Base-by-base conservation (phyloP, 2,113 vertebrate genomes). In the Percopsis transmontana region DNA sequence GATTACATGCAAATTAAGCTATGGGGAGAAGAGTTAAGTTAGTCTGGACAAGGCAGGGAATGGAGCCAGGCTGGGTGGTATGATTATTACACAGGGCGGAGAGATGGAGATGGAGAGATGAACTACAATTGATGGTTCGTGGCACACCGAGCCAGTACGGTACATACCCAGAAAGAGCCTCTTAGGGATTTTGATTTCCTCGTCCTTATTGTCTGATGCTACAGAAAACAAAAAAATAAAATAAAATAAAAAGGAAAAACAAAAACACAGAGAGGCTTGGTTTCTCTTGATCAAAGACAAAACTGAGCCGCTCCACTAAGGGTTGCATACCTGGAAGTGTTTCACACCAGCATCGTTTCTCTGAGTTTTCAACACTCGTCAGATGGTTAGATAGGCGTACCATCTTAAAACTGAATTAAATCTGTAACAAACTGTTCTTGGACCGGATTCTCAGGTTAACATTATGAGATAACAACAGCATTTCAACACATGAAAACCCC, bases 151-250 rank as follows among this genome's bases (percentile, higher is more conserved):
- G 80, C 27, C 66, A 48, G 66, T 48, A 72, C 53, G 63, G 90
- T 97, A 98, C 97, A 57, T 98, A 99, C 97, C 97, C 92, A 97
- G 89, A 95, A 92, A 97, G 74, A 94, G 90, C 90, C 93, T 94
- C 93, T 92, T 94, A 86, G 94, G 93, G 81, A 88, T 87, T 95
- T 92, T 95, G 94, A 95, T 70, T 86, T 96, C 97, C 92, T 96
- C 97, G 66, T 98, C 96, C 91, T 97, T 96, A 96, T 87, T 94
- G 92, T 97, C 96, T 95, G 95, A 91, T 53, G 94, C 95, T 93
- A 91, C 80, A 92, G 93, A 88, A 81, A 67, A 61, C 58, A 78
- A 61, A 57, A 40, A 57, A 58, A 72, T 60, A 41, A 62, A 50
- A 11, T 42, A 19, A 47, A 47, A 58, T 20, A 55, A 63, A 79